Percentiles rank a stretch among this genome's conserved stretches.
These are phyloP conservation scores for Pediacus dermestoides DNA, from an alignment of 2,888 invertebrate species.

Conservation along the genomic window DNA sequence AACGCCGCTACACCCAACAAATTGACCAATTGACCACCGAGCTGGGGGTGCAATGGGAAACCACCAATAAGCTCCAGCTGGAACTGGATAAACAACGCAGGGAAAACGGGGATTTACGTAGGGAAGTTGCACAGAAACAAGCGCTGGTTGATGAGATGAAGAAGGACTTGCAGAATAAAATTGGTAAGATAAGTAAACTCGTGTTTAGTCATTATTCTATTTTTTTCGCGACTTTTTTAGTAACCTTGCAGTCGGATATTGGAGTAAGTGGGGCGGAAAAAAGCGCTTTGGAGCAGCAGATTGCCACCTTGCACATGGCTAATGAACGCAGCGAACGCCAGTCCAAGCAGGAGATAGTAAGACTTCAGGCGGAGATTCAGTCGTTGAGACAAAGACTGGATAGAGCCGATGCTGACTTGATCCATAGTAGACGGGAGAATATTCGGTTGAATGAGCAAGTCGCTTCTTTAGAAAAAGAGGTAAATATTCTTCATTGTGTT, in stretches of 20 bases:
- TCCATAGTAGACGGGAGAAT: conserved; percentile 77
- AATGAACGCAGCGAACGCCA: conserved; percentile 73
- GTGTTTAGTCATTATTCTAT: conserved; percentile 5
- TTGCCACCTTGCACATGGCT: conserved; percentile 62
- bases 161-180: conserved; percentile 75
- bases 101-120: conserved; percentile 69
- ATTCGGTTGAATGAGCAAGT: conserved; percentile 75
- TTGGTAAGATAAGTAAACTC: conserved; percentile 51
- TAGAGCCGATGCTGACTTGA: conserved; percentile 74
- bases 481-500: conserved; percentile 37
- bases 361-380: conserved; percentile 72
- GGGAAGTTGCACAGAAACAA: conserved; percentile 74
- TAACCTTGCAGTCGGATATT: conserved; percentile 72
- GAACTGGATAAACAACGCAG: conserved; percentile 77
- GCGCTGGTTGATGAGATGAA: conserved; percentile 74
- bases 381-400: conserved; percentile 74
- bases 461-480: conserved; percentile 77
- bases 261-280: conserved; percentile 74
- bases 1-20: conserved; percentile 67
- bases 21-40: conserved; percentile 78
- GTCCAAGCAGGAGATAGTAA: conserved; percentile 69
- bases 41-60: conserved; percentile 76
- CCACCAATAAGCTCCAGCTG: conserved; percentile 69
- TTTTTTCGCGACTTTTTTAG: conserved; percentile 47
- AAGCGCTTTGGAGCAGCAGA: conserved; percentile 74